phyloP scores from a whole-genome alignment of 2,797 vertebrate genomes.

The Sebastes minor region DNA sequence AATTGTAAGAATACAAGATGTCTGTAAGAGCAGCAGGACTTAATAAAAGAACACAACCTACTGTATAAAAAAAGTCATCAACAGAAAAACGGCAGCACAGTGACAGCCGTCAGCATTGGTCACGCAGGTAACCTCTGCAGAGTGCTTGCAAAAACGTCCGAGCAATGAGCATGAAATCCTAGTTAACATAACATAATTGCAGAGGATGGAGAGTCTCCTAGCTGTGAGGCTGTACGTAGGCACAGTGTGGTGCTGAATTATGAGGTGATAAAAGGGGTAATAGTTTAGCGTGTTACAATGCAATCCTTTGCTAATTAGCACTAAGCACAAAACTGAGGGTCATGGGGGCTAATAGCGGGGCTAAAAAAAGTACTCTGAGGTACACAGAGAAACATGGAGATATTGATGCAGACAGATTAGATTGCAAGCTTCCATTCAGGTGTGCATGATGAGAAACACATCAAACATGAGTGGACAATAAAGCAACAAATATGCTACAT shows the following conservation, averaged over 20 bases:
- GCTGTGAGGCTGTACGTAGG: too few species aligned
- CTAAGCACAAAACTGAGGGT: neutral
- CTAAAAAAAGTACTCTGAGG: neutral
- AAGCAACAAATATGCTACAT: neutral
- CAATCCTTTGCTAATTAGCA: neutral
- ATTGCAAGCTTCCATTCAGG: neutral
- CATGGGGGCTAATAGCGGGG: rapidly evolving
- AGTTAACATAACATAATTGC: neutral
- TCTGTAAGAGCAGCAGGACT: neutral
- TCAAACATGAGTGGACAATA: neutral
- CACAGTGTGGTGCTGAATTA: neutral
- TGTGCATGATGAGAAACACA: neutral
- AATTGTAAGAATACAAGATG: neutral
- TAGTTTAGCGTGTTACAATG: neutral
- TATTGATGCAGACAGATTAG: neutral
- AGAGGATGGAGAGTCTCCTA: too few species aligned
- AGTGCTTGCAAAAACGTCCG: neutral
- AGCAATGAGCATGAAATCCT: neutral
- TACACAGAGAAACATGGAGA: neutral
- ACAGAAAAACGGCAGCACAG: neutral
- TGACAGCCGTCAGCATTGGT: neutral
- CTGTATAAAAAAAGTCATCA: neutral
- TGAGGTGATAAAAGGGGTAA: too few species aligned
- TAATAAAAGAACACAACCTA: neutral
- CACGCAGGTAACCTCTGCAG: neutral